Conservation (phyloP, 64 coral and sea anemone species). For the Orbicella faveolata region DNA sequence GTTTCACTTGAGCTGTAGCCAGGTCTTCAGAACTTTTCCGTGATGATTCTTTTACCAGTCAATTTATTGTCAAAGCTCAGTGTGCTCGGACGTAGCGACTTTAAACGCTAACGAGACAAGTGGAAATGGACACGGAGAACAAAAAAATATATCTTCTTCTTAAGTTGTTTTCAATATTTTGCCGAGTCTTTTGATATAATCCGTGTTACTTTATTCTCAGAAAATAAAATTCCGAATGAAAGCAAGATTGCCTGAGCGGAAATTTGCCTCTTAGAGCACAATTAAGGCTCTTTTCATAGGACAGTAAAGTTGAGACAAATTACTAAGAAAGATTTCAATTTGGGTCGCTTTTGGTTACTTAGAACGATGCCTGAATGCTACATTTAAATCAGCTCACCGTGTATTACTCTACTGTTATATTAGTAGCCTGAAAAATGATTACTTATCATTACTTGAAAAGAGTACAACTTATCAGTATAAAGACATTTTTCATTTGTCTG, state of each 20-base stretch:
- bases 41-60: constrained; percentile 6
- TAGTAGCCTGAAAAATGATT: constrained; percentile 30
- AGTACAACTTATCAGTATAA: constrained; percentile 25
- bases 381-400: constrained; percentile 59
- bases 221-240: neutral
- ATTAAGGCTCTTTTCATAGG: constrained; percentile 21
- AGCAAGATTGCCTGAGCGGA: neutral
- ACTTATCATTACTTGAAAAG: constrained; percentile 57
- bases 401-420: constrained; percentile 54
- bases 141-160: neutral
- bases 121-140: neutral
- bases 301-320: constrained; percentile 8
- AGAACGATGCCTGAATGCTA: constrained; percentile 26
- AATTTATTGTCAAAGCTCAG: neutral
- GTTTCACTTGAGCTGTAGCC: neutral
- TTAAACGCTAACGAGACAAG: constrained; percentile 20
- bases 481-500: constrained; percentile 9
- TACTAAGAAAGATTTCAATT: neutral
- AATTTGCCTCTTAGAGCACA: neutral
- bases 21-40: neutral
- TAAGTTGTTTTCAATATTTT: neutral
- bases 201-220: neutral
- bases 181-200: neutral
- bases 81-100: neutral
- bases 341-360: constrained; percentile 35